Evolutionary conservation across 2,113 vertebrate genomes (phyloP).

Genomic region (Callospermophilus lateralis): DNA sequence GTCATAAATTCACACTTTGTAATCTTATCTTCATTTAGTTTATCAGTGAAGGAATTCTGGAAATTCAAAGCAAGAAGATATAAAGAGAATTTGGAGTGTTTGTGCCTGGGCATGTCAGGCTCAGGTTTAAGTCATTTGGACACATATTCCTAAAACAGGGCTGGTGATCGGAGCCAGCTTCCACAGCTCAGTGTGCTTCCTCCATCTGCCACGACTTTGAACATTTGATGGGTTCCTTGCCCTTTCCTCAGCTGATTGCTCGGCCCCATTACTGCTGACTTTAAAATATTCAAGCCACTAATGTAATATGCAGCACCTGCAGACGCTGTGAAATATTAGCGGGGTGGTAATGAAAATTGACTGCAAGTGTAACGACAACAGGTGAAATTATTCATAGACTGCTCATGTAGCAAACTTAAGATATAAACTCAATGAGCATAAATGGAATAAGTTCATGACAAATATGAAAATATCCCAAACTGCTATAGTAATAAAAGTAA

Average conservation of each 20-base stretch:
- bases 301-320: constrained; percentile 86
- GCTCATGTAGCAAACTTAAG: constrained; percentile 84
- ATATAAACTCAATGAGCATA: constrained; percentile 84
- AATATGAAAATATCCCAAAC: constrained; percentile 88
- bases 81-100: background rate
- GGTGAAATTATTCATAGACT: constrained; percentile 88
- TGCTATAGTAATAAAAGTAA: constrained; percentile 87
- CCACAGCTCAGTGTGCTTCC: background rate
- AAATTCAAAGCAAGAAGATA: constrained; percentile 21
- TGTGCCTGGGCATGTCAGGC: background rate
- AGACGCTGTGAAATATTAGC: constrained; percentile 86
- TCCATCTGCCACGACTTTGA: constrained; percentile 35
- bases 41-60: background rate
- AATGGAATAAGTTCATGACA: constrained; percentile 87
- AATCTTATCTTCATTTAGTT: constrained; percentile 43
- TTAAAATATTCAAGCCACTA: constrained; percentile 83
- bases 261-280: constrained; percentile 75
- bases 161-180: background rate
- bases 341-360: constrained; percentile 87
- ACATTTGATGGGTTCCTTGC: constrained; percentile 62
- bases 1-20: background rate
- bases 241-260: constrained; percentile 77
- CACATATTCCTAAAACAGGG: background rate
- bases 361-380: constrained; percentile 87
- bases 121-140: constrained; percentile 24